Evolutionary conservation across 1,140 invertebrate genomes (phyloP).

Genomic region (Samia ricini): DNA sequence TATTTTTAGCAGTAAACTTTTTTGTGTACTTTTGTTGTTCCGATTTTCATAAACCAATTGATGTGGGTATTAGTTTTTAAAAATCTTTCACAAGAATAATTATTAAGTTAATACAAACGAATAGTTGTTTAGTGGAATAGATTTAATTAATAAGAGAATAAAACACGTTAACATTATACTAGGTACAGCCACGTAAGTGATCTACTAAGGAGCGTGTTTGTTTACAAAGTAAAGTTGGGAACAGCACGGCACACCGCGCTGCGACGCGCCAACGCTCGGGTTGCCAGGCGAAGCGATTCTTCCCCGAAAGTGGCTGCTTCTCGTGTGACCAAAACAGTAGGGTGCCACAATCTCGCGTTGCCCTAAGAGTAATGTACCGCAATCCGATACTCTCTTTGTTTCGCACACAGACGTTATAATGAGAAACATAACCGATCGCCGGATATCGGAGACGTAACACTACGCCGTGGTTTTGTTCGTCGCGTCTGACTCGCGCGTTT

Average conservation of each 20-base stretch:
- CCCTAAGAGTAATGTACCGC: conserved; percentile 49
- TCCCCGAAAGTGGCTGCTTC: conserved; percentile 50
- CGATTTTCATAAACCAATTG: too few relatives aligned
- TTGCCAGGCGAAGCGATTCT: conserved; percentile 44
- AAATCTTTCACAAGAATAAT: too few relatives aligned
- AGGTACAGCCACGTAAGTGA: neutral
- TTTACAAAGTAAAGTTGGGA: conserved; percentile 40
- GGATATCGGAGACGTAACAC: conserved; percentile 55
- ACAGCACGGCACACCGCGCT: conserved; percentile 18
- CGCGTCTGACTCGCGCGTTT: conserved; percentile 22
- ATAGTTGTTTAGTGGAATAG: neutral
- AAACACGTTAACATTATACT: neutral
- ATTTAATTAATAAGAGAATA: neutral
- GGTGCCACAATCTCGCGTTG: conserved; percentile 26
- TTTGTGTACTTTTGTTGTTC: too few relatives aligned
- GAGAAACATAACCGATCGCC: conserved; percentile 64
- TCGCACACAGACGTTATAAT: conserved; percentile 64
- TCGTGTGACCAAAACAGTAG: conserved; percentile 51
- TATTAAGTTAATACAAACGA: neutral
- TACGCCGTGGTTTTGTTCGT: conserved; percentile 41
- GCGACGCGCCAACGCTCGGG: conserved; percentile 15
- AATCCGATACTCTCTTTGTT: conserved; percentile 62
- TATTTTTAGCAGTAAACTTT: too few relatives aligned
- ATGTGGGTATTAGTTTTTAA: too few relatives aligned
- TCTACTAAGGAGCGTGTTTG: neutral